phyloP scores from a whole-genome alignment of 30 jellyfish, hydroid and myxozoan species.

The Phacellophora camtschatica region DNA sequence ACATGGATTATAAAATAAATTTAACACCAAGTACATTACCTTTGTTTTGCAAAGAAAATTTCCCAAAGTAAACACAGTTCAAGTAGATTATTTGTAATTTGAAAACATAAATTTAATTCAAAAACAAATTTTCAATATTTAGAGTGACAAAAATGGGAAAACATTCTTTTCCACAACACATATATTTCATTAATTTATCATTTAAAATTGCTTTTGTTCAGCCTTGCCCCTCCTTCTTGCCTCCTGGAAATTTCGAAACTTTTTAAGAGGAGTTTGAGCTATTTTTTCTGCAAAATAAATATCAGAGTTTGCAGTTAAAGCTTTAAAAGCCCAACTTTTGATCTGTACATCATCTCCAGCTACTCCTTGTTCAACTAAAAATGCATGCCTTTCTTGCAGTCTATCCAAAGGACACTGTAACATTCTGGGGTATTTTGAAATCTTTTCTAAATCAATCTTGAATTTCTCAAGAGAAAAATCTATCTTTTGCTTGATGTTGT shows the following conservation, averaged over 20 bases:
- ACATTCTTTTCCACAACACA: too few species aligned
- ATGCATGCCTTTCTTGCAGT: constrained; percentile 27
- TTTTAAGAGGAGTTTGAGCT: constrained; percentile 44
- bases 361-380: constrained; percentile 14
- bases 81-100: too few species aligned
- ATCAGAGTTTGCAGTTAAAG: constrained; percentile 46
- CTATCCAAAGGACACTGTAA: constrained; percentile 23
- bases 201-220: too few species aligned
- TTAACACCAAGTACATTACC: too few species aligned
- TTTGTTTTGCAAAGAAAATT: too few species aligned
- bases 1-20: too few species aligned
- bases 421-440: constrained; percentile 42
- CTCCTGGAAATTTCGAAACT: constrained; percentile 35
- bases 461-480: constrained; percentile 16
- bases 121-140: too few species aligned
- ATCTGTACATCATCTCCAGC: constrained; percentile 29
- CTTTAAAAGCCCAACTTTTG: constrained; percentile 64
- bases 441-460: constrained; percentile 3
- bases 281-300: constrained; percentile 43
- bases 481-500: constrained; percentile 17
- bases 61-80: too few species aligned
- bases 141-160: too few species aligned
- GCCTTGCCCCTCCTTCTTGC: background rate
- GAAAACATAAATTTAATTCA: too few species aligned
- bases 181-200: too few species aligned